phyloP scores from a whole-genome alignment of 2,113 vertebrate genomes.

The Notechis scutatus region DNA sequence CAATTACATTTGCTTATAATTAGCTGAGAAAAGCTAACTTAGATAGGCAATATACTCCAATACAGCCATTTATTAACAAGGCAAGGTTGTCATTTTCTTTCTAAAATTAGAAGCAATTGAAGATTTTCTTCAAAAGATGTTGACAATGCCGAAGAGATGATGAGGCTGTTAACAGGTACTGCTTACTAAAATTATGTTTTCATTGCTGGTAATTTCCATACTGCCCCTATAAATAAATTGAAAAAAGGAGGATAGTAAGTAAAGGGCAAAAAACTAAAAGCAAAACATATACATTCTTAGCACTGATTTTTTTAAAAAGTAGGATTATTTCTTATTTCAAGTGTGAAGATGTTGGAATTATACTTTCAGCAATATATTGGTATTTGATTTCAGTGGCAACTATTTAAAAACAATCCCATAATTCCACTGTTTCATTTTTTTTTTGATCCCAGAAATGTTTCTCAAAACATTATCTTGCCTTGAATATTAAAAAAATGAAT shows the following conservation, averaged over 20 bases:
- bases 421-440: background rate
- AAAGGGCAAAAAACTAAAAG: background rate
- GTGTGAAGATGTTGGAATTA: background rate
- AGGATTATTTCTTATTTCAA: constrained; percentile 3
- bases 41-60: constrained; percentile 61
- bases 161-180: constrained; percentile 67
- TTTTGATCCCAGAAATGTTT: background rate
- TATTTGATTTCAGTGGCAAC: background rate
- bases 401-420: background rate
- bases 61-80: constrained; percentile 63
- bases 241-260: constrained; percentile 19
- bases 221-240: constrained; percentile 80
- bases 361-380: background rate
- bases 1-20: constrained; percentile 63
- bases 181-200: constrained; percentile 72
- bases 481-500: background rate
- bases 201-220: constrained; percentile 99
- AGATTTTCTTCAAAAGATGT: constrained; percentile 67
- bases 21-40: constrained; percentile 48
- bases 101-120: constrained; percentile 72
- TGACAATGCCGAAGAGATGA: constrained; percentile 74
- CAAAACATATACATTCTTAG: background rate
- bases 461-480: background rate
- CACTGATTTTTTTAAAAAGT: background rate
- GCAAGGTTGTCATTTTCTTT: constrained; percentile 42